A percentile compares a stretch with the other conserved stretches of the same genome.
Conservation (phyloP, 2,888 invertebrate species). For the Tetanocera ferruginea region DNA sequence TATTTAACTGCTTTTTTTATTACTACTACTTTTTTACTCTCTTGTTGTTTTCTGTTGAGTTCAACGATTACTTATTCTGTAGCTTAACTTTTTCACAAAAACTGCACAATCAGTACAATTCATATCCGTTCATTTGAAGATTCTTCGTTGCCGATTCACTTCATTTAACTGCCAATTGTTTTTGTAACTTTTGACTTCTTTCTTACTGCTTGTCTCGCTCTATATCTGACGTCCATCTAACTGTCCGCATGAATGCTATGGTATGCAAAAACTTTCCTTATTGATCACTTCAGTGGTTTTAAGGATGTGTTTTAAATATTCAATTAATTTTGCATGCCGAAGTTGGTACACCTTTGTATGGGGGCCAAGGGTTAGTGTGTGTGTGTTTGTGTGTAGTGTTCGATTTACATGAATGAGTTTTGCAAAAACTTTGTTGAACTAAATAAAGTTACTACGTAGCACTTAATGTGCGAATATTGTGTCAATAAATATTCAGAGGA, state of each 20-base stretch:
- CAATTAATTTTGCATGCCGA: slow-evolving; percentile 23
- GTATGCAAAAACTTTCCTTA: slow-evolving; percentile 19
- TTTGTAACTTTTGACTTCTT: too few species aligned
- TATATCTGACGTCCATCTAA: neutral
- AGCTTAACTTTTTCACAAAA: too few species aligned
- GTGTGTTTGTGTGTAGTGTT: neutral
- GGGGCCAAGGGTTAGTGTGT: neutral
- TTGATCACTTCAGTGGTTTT: slow-evolving; percentile 28
- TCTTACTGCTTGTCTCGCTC: neutral
- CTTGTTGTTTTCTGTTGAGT: too few species aligned
- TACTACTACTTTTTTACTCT: too few species aligned
- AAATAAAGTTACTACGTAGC: too few species aligned
- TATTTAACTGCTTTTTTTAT: too few species aligned
- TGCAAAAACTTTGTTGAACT: slow-evolving; percentile 6
- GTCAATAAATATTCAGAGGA: slow-evolving; percentile 23
- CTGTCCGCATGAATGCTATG: neutral
- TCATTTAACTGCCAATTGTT: neutral
- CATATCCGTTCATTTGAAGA: neutral
- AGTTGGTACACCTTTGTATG: neutral
- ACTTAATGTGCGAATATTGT: neutral
- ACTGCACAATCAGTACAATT: too few species aligned
- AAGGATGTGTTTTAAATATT: slow-evolving; percentile 20
- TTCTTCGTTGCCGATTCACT: neutral
- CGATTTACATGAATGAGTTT: neutral
- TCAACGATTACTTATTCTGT: too few species aligned